Percentiles rank a stretch among this genome's conserved stretches.
Conservation (phyloP, 2,797 vertebrate genomes). For the Pseudochirops cupreus region DNA sequence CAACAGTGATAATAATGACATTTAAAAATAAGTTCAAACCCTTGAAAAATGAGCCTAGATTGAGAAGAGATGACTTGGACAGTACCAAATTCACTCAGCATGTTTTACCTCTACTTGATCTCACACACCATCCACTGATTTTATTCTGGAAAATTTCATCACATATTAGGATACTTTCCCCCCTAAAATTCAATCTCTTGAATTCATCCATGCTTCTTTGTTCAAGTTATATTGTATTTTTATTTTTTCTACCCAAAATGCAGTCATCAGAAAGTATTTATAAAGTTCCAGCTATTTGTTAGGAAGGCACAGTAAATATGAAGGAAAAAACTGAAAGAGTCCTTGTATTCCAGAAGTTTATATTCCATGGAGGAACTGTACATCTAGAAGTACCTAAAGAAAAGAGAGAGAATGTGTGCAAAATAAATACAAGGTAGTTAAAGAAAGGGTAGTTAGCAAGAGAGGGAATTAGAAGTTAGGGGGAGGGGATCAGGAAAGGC, state of each 20-base stretch:
- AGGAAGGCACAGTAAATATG: not conserved
- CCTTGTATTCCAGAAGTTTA: not conserved
- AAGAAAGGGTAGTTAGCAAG: not conserved
- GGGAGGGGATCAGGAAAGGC: not conserved
- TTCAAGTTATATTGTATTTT: not conserved
- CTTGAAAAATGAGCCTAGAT: not conserved
- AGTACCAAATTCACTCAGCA: not conserved
- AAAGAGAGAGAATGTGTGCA: not conserved
- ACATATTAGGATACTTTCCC: not conserved
- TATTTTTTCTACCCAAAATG: not conserved
- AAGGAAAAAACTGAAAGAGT: not conserved
- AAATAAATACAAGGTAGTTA: not conserved
- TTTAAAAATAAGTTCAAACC: not conserved
- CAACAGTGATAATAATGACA: not conserved
- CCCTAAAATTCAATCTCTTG: not conserved
- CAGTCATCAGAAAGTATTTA: not conserved
- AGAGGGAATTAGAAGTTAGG: not conserved
- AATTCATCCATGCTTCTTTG: not conserved
- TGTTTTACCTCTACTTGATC: not conserved
- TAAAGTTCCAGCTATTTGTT: not conserved
- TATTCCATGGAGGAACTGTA: not conserved
- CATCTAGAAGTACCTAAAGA: not conserved
- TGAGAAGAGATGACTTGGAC: not conserved
- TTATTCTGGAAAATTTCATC: not conserved
- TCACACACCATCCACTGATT: not conserved